These are phyloP conservation scores for Drosophila carrolli DNA, from an alignment of 1,140 invertebrate genomes.

Conservation along the genomic window DNA sequence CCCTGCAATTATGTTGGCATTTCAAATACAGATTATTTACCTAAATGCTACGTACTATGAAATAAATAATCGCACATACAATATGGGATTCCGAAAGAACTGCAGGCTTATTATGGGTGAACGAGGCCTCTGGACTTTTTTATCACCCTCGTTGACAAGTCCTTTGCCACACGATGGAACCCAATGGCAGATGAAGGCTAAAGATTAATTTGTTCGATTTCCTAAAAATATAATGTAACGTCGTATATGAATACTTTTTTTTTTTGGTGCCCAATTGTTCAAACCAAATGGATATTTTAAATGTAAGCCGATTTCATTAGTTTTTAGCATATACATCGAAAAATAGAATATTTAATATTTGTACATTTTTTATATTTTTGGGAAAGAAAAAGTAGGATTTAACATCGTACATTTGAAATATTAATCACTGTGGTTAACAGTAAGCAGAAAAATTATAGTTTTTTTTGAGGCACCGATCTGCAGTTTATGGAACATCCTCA, in stretches of 20 bases:
- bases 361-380: no score
- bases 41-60: conserved; percentile 3
- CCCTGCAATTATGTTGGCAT: neutral
- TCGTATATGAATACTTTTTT: no score
- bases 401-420: neutral
- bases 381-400: no score
- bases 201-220: no score
- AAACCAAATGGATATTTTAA: no score
- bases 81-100: conserved; percentile 7
- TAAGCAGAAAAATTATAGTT: neutral
- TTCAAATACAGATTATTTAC: conserved; percentile 26
- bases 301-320: no score
- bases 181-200: conserved; percentile 1
- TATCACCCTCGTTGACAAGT: conserved; percentile 7
- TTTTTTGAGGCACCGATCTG: neutral
- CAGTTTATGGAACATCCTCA: neutral
- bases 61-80: neutral
- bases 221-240: no score
- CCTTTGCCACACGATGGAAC: conserved; percentile 23
- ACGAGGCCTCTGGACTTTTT: conserved; percentile 12
- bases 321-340: no score
- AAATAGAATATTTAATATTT: no score
- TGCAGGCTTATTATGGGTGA: conserved; percentile 13
- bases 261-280: no score
- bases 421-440: neutral